These are phyloP conservation scores for Caenorhabditis sp. DNA, from an alignment of 2,888 invertebrate genomes.

Conservation along the genomic window DNA sequence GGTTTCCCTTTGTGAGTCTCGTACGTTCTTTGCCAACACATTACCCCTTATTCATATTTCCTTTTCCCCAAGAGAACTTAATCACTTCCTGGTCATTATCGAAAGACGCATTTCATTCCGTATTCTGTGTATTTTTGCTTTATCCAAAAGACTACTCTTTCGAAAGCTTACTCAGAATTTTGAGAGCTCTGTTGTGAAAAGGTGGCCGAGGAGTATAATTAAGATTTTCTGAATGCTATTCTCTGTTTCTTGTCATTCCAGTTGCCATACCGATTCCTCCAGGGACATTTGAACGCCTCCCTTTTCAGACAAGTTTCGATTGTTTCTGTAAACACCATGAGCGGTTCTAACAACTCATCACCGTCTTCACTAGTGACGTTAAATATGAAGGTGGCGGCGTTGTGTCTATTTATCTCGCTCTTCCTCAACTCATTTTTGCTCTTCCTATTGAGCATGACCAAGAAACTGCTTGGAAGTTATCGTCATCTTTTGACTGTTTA, in stretches of 20 bases:
- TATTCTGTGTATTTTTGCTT: not conserved
- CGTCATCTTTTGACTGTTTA: conserved; percentile 33
- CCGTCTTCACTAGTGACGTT: not conserved
- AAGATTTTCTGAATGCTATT: too few relatives aligned
- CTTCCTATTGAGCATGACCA: conserved; percentile 19
- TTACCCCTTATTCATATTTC: not conserved
- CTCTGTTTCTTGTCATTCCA: not conserved
- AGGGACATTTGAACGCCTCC: not conserved
- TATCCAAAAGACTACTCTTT: not conserved
- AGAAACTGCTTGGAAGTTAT: conserved; percentile 40
- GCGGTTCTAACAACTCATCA: not conserved
- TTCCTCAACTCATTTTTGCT: conserved; percentile 21
- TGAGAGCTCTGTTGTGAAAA: too few relatives aligned
- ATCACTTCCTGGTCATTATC: conserved; percentile 1
- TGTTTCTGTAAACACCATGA: not conserved
- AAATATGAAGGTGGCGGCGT: conserved; percentile 6
- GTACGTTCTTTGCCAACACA: not conserved
- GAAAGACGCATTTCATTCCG: not conserved
- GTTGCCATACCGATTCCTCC: not conserved
- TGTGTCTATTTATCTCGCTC: conserved; percentile 28
- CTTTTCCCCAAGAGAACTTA: not conserved
- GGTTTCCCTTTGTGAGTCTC: too few relatives aligned
- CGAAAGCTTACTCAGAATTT: not conserved
- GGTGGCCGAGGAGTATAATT: too few relatives aligned
- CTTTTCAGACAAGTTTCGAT: not conserved